Evolutionary conservation across 2,113 vertebrate genomes (phyloP).

Genomic region (Conger conger): DNA sequence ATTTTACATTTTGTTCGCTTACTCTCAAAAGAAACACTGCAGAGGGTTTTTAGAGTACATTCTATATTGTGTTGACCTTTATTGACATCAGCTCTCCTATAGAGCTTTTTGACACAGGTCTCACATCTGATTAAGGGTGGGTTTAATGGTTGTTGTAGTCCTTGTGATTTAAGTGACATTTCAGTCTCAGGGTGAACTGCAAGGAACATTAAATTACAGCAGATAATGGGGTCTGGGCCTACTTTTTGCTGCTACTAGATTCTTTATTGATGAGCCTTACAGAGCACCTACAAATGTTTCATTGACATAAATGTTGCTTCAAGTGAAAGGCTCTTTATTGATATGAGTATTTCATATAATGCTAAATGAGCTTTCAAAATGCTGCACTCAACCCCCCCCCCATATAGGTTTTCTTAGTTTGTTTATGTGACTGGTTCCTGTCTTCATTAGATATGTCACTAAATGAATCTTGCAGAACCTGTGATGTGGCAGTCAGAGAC

Average conservation of each 20-base stretch:
- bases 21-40: background rate
- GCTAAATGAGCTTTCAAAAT: background rate
- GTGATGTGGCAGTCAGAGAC: background rate
- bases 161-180: conserved; percentile 13
- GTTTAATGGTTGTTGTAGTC: conserved; percentile 2
- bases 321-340: background rate
- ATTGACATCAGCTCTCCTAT: background rate
- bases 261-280: conserved; percentile 9
- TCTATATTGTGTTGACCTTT: background rate
- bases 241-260: background rate
- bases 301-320: conserved; percentile 11
- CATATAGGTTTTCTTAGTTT: background rate
- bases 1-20: background rate
- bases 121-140: background rate
- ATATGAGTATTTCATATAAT: background rate
- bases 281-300: conserved; percentile 7
- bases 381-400: background rate
- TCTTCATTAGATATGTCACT: background rate
- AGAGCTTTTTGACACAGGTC: background rate
- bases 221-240: conserved; percentile 4
- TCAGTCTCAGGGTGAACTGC: background rate
- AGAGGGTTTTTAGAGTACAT: background rate
- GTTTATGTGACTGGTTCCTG: background rate
- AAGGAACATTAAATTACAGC: background rate
- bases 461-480: background rate